A percentile compares a stretch with the other conserved stretches of the same genome.
phyloP scores from a whole-genome alignment of 2,888 invertebrate genomes.

The Altica lythri region DNA sequence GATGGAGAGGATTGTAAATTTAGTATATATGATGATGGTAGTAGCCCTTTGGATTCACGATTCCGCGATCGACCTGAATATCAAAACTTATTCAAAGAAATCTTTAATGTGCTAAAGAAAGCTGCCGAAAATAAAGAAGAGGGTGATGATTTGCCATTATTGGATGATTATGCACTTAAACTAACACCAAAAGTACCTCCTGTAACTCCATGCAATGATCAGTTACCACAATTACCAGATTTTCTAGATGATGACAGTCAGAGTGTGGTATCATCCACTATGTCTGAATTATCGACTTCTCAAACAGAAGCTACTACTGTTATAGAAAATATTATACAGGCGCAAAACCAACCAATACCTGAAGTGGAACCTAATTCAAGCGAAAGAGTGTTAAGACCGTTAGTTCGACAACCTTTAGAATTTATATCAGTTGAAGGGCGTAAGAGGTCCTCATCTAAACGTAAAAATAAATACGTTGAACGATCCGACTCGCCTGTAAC shows the following conservation, averaged over 20 bases:
- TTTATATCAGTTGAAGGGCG: constrained; percentile 70
- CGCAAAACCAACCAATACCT: constrained; percentile 53
- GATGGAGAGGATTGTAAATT: constrained; percentile 86
- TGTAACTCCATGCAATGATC: constrained; percentile 70
- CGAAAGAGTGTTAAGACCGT: constrained; percentile 65
- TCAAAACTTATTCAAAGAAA: constrained; percentile 79
- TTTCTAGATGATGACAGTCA: constrained; percentile 70
- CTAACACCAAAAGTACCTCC: constrained; percentile 62
- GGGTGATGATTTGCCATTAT: constrained; percentile 73
- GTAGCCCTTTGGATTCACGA: constrained; percentile 77
- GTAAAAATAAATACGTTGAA: constrained; percentile 67
- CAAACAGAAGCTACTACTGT: constrained; percentile 69
- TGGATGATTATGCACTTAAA: constrained; percentile 65
- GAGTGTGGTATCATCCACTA: constrained; percentile 75
- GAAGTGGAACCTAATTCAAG: constrained; percentile 47
- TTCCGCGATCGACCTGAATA: constrained; percentile 85
- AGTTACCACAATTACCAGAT: constrained; percentile 62
- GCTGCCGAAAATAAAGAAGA: constrained; percentile 84
- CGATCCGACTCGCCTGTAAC: constrained; percentile 73
- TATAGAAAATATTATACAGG: constrained; percentile 60
- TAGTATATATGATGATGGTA: constrained; percentile 79
- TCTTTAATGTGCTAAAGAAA: constrained; percentile 80
- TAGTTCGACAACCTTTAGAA: constrained; percentile 76
- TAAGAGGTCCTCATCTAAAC: constrained; percentile 70
- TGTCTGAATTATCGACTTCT: constrained; percentile 74